Percentiles rank a stretch among this genome's conserved stretches.
Evolutionary conservation across 2,888 invertebrate genomes (phyloP).

Genomic region (Antheraea assamensis): DNA sequence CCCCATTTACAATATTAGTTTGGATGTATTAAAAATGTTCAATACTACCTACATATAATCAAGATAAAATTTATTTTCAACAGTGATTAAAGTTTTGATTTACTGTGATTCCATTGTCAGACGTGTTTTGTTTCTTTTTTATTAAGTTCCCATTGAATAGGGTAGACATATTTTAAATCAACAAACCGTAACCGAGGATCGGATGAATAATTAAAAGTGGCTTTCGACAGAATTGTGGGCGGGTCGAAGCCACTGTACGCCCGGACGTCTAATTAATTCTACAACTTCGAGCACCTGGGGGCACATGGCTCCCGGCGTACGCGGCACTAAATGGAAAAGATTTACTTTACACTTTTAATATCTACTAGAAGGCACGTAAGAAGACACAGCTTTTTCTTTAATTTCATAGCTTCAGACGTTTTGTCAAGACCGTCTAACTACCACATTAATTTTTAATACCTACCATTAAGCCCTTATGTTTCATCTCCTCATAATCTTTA

Average conservation of each 20-base stretch:
- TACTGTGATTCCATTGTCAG: background rate
- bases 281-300: constrained; percentile 32
- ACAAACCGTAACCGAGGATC: background rate
- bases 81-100: background rate
- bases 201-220: constrained; percentile 9
- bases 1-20: too few relatives aligned
- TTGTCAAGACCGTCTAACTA: too few relatives aligned
- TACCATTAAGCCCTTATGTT: too few relatives aligned
- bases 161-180: background rate
- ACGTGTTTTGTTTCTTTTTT: background rate
- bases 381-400: too few relatives aligned
- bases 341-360: constrained; percentile 14
- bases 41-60: background rate
- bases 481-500: too few relatives aligned
- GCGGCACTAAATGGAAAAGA: constrained; percentile 23
- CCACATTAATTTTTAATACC: too few relatives aligned
- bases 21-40: background rate
- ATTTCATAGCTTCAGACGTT: too few relatives aligned
- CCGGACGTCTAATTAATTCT: constrained; percentile 40
- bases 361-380: background rate
- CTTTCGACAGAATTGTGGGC: constrained; percentile 40
- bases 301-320: constrained; percentile 39
- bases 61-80: background rate
- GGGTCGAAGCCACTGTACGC: constrained; percentile 31
- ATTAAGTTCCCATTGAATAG: background rate